phyloP scores from a whole-genome alignment of 2,888 invertebrate species.

The Thecophora atra region DNA sequence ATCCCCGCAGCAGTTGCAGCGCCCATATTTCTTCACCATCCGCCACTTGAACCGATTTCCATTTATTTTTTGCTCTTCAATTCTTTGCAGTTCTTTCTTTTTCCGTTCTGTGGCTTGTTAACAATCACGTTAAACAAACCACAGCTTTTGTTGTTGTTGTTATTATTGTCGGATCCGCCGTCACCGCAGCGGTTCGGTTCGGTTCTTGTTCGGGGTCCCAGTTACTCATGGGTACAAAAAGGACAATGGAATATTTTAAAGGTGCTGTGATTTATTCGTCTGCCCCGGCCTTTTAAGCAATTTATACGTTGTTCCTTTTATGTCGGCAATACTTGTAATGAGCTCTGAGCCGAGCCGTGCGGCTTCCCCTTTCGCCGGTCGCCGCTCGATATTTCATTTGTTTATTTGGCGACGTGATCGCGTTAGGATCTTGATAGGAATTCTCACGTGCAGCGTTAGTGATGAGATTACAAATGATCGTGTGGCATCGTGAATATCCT shows the following conservation, averaged over 20 bases:
- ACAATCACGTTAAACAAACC: constrained; percentile 58
- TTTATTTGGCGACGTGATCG: constrained; percentile 7
- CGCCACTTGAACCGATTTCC: constrained; percentile 28
- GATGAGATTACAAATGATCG: constrained; percentile 34
- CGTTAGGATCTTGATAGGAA: constrained; percentile 27
- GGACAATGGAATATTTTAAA: constrained; percentile 45
- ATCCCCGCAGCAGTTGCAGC: neutral
- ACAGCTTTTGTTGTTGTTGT: constrained; percentile 10
- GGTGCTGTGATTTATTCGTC: constrained; percentile 63
- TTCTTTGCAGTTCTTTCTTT: constrained; percentile 14
- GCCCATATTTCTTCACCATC: constrained; percentile 9
- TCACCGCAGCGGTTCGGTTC: neutral
- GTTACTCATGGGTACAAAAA: neutral
- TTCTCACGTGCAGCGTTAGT: constrained; percentile 27
- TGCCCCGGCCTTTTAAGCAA: constrained; percentile 43
- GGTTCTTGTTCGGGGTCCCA: constrained; percentile 47
- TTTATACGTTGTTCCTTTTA: constrained; percentile 20
- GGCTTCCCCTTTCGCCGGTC: too few species aligned
- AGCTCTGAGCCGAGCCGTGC: neutral
- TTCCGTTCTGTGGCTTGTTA: constrained; percentile 53
- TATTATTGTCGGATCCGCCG: neutral
- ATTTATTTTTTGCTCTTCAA: constrained; percentile 21
- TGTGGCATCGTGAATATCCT: neutral
- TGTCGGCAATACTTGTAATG: constrained; percentile 32
- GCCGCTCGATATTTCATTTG: neutral